Evolutionary conservation across 2,888 invertebrate species (phyloP), one percentile per base, ranked within the genome.

Genomic region (Eucriotettix oculatus): DNA sequence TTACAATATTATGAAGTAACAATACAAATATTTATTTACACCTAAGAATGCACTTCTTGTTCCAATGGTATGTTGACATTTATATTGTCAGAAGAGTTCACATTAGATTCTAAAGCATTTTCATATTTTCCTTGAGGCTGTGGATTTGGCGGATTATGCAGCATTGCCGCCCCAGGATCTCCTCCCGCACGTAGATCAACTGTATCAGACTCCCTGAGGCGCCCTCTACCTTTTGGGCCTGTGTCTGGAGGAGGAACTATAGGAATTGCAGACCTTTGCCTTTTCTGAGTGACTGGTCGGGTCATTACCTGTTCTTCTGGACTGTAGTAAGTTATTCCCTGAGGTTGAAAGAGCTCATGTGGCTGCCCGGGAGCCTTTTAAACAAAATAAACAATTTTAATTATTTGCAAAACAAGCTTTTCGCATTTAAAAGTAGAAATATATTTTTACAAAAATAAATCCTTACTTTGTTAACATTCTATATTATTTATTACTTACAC

Each of bases 201-300:
- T 11, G 16, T 53, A 40, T 40, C 55, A 55, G 14, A 29, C 41
- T 55, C 42, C 11, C 55, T 11, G 14, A 42, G 40, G 7, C 55
- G 55, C 41, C 62, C 62, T 14, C 60, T 58, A 10, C 60, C 62
- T n/a, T 52, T 41, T 41, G 60, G 60, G 9, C 42, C 29, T 42
- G 58, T 48, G 42, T 68, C 67, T 14, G 69, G 68, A 2, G 70
- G 70, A 42, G 69, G 67, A 14, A 70, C 68, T 42, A 70, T 70
- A 10, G 69, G 70, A 54, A 70, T 70, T 10, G 70, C 70, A 12
- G 69, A 59, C 58, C 69, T 68, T 10, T 68, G 66, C n/a, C 70
- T 59, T 17, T 68, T 66, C 17, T 67, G 67, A 0, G 67, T 66
- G 10, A 66, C 64, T 17, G 67, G 64, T 56, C 65, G 61, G 10